Conservation (phyloP, 1,140 invertebrate genomes). For the Homarus americanus region DNA sequence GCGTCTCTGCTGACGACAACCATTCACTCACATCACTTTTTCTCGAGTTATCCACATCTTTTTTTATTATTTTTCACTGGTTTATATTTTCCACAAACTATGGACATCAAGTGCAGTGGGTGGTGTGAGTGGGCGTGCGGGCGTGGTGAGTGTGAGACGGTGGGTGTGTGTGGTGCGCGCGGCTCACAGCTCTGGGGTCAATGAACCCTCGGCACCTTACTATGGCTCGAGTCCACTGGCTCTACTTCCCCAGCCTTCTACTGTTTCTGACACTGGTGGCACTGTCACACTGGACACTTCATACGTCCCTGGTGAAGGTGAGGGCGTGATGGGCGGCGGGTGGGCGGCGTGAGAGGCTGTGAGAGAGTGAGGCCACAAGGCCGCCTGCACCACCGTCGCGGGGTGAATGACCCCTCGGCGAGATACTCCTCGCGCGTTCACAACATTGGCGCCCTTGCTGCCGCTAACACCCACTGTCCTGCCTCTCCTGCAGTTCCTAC, state of each 20-base stretch:
- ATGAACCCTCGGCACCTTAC: constrained; percentile 58
- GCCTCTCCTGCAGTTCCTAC: neutral
- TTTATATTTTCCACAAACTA: constrained; percentile 4
- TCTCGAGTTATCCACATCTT: no score
- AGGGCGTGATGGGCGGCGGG: constrained; percentile 17
- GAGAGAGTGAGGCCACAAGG: constrained; percentile 52
- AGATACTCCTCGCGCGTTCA: constrained; percentile 62
- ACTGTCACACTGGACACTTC: neutral
- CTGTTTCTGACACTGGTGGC: neutral
- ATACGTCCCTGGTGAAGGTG: neutral
- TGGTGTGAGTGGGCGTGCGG: constrained; percentile 58
- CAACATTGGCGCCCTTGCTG: constrained; percentile 55
- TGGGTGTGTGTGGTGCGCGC: constrained; percentile 49
- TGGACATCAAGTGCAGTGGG: constrained; percentile 6
- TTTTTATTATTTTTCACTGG: neutral
- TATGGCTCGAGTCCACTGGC: neutral
- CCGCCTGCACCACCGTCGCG: constrained; percentile 43
- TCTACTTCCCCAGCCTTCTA: neutral
- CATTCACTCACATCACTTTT: neutral
- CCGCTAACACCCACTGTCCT: constrained; percentile 26
- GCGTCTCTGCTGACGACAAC: neutral
- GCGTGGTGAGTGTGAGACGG: constrained; percentile 56
- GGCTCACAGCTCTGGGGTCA: constrained; percentile 58
- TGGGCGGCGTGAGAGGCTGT: constrained; percentile 42
- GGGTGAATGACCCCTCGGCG: constrained; percentile 61